Evolutionary conservation across 2,113 vertebrate species (phyloP).

Genomic region (Capra hircus): DNA sequence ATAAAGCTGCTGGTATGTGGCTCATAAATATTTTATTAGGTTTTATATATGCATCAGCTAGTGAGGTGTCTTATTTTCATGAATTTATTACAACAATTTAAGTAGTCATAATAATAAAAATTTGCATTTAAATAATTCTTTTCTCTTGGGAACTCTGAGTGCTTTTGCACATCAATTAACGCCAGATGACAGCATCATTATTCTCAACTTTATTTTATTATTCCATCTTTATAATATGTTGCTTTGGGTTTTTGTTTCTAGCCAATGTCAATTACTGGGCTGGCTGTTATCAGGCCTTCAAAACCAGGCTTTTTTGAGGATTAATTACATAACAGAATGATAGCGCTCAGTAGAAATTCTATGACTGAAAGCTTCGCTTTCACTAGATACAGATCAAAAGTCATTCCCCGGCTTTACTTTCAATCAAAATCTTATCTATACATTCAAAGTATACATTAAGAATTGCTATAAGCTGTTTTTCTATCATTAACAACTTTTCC

Average conservation of each 20-base stretch:
- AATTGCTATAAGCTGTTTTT: constrained; percentile 17
- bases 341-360: neutral
- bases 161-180: constrained; percentile 40
- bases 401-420: neutral
- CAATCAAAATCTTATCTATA: neutral
- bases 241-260: constrained; percentile 45
- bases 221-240: constrained; percentile 6
- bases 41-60: constrained; percentile 53
- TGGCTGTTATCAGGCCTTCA: neutral
- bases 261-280: neutral
- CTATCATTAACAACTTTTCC: neutral
- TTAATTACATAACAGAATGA: constrained; percentile 11
- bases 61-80: constrained; percentile 55
- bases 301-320: constrained; percentile 5
- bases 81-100: constrained; percentile 68
- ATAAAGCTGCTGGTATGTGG: constrained; percentile 34
- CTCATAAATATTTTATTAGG: constrained; percentile 59
- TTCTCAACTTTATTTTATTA: constrained; percentile 35
- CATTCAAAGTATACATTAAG: neutral
- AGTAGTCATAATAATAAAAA: constrained; percentile 58
- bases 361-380: neutral
- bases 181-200: neutral
- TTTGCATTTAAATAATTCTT: constrained; percentile 70
- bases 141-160: constrained; percentile 46
- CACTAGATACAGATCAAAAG: neutral